Conservation (phyloP, 2,797 vertebrate genomes). For the Limosa lapponica region DNA sequence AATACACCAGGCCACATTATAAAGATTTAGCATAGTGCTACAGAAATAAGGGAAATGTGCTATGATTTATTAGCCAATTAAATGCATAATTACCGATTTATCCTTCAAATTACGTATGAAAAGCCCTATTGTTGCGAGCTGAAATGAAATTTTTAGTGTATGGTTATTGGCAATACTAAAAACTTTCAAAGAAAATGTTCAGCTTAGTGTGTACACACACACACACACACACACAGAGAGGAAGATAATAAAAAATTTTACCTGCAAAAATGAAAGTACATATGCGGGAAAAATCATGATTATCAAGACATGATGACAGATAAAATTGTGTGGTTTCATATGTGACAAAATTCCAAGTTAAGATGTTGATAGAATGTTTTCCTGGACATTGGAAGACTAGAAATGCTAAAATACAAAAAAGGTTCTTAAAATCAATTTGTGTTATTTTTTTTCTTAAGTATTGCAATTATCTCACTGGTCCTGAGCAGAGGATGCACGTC, state of each 20-base stretch:
- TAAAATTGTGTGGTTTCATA: neutral
- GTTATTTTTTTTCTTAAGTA: neutral
- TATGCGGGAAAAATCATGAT: neutral
- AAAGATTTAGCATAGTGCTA: conserved; percentile 11
- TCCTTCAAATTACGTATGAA: conserved; percentile 28
- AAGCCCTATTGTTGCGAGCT: neutral
- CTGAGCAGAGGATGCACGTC: neutral
- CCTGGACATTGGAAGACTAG: neutral
- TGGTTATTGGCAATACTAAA: neutral
- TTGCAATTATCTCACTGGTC: neutral
- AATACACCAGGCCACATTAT: neutral
- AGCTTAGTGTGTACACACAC: neutral
- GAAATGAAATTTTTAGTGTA: neutral
- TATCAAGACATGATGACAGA: neutral
- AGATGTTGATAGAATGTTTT: neutral
- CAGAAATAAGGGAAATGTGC: conserved; percentile 23
- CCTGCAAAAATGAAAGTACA: neutral
- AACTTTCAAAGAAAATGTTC: neutral
- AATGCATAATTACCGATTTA: conserved; percentile 48
- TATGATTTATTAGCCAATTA: conserved; percentile 67
- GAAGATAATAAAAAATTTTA: neutral
- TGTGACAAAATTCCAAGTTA: neutral
- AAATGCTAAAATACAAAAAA: neutral
- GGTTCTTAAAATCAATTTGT: neutral
- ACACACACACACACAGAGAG: neutral